Conservation (phyloP, 2,113 vertebrate species). For the Nematolebias whitei region DNA sequence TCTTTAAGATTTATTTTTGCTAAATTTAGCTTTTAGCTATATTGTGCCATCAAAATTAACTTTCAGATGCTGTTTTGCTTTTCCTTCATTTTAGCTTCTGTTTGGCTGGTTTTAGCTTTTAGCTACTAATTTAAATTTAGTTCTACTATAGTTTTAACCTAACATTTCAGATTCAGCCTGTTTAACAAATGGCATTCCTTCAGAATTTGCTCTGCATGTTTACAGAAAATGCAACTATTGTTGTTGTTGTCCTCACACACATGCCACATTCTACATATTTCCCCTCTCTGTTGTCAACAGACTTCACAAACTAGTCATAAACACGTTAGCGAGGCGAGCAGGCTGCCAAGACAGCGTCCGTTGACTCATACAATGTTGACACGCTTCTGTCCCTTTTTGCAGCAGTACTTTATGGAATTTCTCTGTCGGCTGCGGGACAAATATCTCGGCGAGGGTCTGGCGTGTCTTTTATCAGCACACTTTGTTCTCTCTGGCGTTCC, state of each 20-base stretch:
- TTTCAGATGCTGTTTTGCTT: too few species aligned
- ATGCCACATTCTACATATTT: conserved; percentile 38
- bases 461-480: conserved; percentile 62
- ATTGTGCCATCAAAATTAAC: too few species aligned
- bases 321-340: conserved; percentile 20
- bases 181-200: too few species aligned
- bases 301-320: conserved; percentile 20
- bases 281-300: conserved; percentile 14
- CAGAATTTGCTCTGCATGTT: too few species aligned
- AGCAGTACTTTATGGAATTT: conserved; percentile 47
- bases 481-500: conserved; percentile 58
- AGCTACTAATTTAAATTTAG: too few species aligned
- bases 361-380: conserved; percentile 29
- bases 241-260: neutral
- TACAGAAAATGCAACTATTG: too few species aligned
- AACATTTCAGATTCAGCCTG: too few species aligned
- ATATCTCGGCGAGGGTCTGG: conserved; percentile 41
- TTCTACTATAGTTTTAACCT: too few species aligned
- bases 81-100: too few species aligned
- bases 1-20: too few species aligned
- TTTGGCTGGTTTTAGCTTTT: too few species aligned
- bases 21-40: too few species aligned
- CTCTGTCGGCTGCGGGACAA: conserved; percentile 42
- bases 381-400: conserved; percentile 36
- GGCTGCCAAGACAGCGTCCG: conserved; percentile 26